A percentile compares a stretch with the other conserved stretches of the same genome.
Conservation (phyloP, 1,140 invertebrate genomes). For the Cheumatopsyche charites region DNA sequence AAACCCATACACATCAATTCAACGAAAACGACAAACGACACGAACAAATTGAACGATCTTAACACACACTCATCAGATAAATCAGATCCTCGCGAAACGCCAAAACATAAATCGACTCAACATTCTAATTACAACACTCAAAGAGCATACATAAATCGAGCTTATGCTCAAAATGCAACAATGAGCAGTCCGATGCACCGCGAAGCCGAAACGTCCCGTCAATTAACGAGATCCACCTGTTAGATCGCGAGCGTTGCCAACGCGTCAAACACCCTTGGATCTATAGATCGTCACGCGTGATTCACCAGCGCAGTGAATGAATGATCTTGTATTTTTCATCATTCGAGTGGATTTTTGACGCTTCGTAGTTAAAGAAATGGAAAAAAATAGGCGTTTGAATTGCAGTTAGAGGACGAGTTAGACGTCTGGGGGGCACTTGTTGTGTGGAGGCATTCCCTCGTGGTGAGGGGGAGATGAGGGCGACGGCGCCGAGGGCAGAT, state of each 20-base stretch:
- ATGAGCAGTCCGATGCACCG: not conserved
- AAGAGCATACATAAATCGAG: too few species aligned
- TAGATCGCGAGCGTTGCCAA: slow-evolving; percentile 11
- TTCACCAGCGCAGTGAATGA: not conserved
- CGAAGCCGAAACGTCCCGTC: not conserved
- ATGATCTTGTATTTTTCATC: not conserved
- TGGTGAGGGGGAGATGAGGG: not conserved
- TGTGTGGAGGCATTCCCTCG: slow-evolving; percentile 28
- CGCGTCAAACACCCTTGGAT: not conserved
- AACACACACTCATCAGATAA: too few species aligned
- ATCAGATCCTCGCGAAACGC: too few species aligned
- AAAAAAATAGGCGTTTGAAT: too few species aligned
- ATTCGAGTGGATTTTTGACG: not conserved
- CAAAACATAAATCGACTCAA: too few species aligned
- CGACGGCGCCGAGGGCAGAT: slow-evolving; percentile 9
- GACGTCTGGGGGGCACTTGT: slow-evolving; percentile 30
- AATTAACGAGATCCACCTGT: slow-evolving; percentile 21
- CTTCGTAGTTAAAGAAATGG: too few species aligned
- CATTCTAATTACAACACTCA: too few species aligned
- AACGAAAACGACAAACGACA: too few species aligned
- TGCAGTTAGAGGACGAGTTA: too few species aligned
- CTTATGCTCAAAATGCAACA: too few species aligned
- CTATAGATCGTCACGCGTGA: not conserved
- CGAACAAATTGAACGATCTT: too few species aligned
- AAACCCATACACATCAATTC: too few species aligned